Percentiles rank a stretch among this genome's conserved stretches.
phyloP scores from a whole-genome alignment of 2,797 vertebrate genomes.

The Moxostoma hubbsi region DNA sequence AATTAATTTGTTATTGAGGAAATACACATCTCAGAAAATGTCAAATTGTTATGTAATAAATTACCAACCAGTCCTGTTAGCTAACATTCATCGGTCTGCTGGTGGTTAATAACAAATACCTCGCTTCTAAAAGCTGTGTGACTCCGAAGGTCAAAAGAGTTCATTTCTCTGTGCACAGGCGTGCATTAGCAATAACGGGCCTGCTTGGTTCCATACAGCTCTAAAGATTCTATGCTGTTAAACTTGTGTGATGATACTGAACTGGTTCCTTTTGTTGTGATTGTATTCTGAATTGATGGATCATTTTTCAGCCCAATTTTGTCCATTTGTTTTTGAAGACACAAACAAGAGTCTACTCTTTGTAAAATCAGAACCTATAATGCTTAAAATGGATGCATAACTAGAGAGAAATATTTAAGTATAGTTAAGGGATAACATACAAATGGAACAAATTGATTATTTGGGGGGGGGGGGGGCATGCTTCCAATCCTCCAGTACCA shows the following conservation, averaged over 20 bases:
- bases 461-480: slow-evolving; percentile 66
- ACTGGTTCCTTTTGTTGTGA: slow-evolving; percentile 67
- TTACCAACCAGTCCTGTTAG: slow-evolving; percentile 62
- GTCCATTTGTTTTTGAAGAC: slow-evolving; percentile 42
- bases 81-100: slow-evolving; percentile 79
- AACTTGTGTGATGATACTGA: slow-evolving; percentile 65
- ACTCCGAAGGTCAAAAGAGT: not conserved
- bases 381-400: slow-evolving; percentile 69
- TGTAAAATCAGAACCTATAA: slow-evolving; percentile 62
- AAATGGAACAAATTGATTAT: slow-evolving; percentile 48
- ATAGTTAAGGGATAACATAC: slow-evolving; percentile 65
- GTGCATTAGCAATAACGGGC: slow-evolving; percentile 15
- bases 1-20: slow-evolving; percentile 39
- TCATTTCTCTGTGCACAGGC: not conserved
- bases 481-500: slow-evolving; percentile 81
- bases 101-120: slow-evolving; percentile 71
- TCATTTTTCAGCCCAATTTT: slow-evolving; percentile 55
- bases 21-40: slow-evolving; percentile 12
- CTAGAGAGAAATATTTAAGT: slow-evolving; percentile 67
- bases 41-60: slow-evolving; percentile 56
- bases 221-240: not conserved
- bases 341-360: slow-evolving; percentile 67
- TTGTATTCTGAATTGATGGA: slow-evolving; percentile 61
- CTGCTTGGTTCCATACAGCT: slow-evolving; percentile 12
- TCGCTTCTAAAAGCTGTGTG: slow-evolving; percentile 1